Evolutionary conservation across 2,888 invertebrate species (phyloP).

Genomic region (Synanthedon formicaeformis): DNA sequence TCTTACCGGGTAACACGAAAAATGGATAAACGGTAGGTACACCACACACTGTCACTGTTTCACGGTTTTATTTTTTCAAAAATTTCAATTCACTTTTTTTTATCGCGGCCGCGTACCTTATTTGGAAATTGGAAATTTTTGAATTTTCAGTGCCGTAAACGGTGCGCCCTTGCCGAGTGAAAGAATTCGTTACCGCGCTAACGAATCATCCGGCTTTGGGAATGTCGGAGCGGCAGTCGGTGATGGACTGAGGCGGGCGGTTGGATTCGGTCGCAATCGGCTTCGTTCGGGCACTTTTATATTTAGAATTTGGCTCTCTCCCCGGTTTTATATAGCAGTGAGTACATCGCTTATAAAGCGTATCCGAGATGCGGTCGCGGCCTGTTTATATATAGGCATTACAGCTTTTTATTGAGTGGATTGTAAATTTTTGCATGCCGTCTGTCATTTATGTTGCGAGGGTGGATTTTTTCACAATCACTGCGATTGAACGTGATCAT

Average conservation of each 20-base stretch:
- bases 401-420: constrained; percentile 64
- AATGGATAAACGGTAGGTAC: constrained; percentile 45
- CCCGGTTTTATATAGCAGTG: constrained; percentile 72
- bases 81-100: constrained; percentile 36
- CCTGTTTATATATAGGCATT: constrained; percentile 64
- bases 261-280: constrained; percentile 55
- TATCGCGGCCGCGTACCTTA: constrained; percentile 41
- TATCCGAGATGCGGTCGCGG: constrained; percentile 64
- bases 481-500: too few species aligned
- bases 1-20: constrained; percentile 50
- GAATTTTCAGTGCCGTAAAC: constrained; percentile 33
- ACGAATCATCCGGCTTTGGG: constrained; percentile 48
- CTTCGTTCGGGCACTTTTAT: constrained; percentile 63
- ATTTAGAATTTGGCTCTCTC: constrained; percentile 76
- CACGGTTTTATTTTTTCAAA: constrained; percentile 28
- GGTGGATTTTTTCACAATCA: background rate
- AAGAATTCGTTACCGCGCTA: constrained; percentile 51
- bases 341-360: constrained; percentile 68
- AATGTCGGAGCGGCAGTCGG: constrained; percentile 60
- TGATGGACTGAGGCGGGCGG: constrained; percentile 67
- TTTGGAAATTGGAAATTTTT: constrained; percentile 26
- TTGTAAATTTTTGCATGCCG: constrained; percentile 61
- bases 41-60: constrained; percentile 56
- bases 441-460: constrained; percentile 18
- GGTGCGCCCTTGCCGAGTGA: constrained; percentile 48